A percentile compares a stretch with the other conserved stretches of the same genome.
These are phyloP conservation scores for Panulirus ornatus DNA, from an alignment of 1,140 invertebrate species.

Conservation along the genomic window DNA sequence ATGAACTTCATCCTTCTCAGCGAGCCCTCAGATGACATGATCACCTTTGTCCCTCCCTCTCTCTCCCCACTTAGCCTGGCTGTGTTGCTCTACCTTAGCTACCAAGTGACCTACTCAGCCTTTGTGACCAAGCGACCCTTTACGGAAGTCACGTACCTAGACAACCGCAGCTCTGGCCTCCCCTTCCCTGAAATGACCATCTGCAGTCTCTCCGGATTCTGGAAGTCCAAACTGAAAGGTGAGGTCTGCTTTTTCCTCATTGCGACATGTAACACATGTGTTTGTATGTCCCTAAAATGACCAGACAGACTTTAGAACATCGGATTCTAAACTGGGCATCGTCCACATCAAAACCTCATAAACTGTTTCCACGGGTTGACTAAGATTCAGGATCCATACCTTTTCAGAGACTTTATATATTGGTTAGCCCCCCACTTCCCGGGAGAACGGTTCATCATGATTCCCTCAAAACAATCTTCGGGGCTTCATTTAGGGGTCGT, in stretches of 20 bases:
- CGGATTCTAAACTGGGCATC: too few relatives aligned
- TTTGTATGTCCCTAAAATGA: too few relatives aligned
- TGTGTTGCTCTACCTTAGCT: background rate
- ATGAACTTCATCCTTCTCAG: background rate
- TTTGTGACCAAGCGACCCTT: slow-evolving; percentile 15
- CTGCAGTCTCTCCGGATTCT: slow-evolving; percentile 39
- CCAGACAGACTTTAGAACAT: too few relatives aligned
- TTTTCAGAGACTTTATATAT: too few relatives aligned
- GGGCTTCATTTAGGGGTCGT: too few relatives aligned
- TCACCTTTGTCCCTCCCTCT: background rate
- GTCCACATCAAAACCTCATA: too few relatives aligned
- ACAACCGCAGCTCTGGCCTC: background rate
- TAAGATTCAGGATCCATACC: too few relatives aligned
- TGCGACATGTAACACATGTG: background rate
- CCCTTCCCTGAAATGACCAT: slow-evolving; percentile 9
- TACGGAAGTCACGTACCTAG: background rate
- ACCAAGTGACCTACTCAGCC: slow-evolving; percentile 17
- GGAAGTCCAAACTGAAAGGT: slow-evolving; percentile 20
- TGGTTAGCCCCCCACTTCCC: too few relatives aligned
- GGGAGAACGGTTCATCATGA: too few relatives aligned
- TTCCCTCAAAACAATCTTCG: too few relatives aligned
- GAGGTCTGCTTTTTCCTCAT: background rate
- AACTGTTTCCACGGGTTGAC: too few relatives aligned
- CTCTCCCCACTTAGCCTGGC: background rate
- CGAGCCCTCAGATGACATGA: too few relatives aligned